A percentile compares a stretch with the other conserved stretches of the same genome.
Conservation (phyloP, 1,140 invertebrate genomes). For the Drosophila sproati region DNA sequence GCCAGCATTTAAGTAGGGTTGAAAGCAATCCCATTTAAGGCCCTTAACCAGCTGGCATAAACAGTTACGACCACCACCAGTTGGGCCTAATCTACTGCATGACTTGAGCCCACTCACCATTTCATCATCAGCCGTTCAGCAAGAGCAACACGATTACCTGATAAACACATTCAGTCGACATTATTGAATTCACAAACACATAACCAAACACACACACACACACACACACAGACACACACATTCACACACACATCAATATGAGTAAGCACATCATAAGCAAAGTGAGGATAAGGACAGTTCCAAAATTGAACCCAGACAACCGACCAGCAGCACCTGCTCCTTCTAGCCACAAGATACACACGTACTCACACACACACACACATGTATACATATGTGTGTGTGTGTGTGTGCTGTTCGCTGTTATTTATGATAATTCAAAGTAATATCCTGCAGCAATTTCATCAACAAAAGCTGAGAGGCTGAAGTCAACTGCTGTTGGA, state of each 20-base stretch:
- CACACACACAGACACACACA: conserved; percentile 1
- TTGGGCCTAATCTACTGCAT: conserved; percentile 21
- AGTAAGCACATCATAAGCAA: conserved; percentile 29
- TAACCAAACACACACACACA: too few relatives aligned
- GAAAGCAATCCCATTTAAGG: conserved; percentile 3
- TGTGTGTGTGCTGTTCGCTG: conserved; percentile 47
- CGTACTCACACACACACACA: conserved; percentile 28
- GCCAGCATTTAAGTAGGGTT: neutral
- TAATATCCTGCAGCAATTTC: conserved; percentile 81
- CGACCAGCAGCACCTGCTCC: conserved; percentile 59
- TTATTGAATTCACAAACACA: conserved; percentile 50
- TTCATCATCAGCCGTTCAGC: conserved; percentile 26
- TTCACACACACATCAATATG: neutral
- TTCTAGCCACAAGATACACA: conserved; percentile 33
- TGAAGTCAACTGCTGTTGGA: conserved; percentile 23
- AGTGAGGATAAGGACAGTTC: conserved; percentile 17
- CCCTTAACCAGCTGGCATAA: neutral
- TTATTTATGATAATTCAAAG: conserved; percentile 83
- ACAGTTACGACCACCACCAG: neutral
- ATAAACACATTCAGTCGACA: conserved; percentile 55
- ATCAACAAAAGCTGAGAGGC: conserved; percentile 63
- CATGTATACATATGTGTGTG: neutral
- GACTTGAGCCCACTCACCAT: conserved; percentile 14
- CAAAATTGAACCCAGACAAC: conserved; percentile 18
- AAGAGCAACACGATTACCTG: conserved; percentile 46